phyloP scores from a whole-genome alignment of 2,888 invertebrate species.

The Gastracanthus pulcherrimus region DNA sequence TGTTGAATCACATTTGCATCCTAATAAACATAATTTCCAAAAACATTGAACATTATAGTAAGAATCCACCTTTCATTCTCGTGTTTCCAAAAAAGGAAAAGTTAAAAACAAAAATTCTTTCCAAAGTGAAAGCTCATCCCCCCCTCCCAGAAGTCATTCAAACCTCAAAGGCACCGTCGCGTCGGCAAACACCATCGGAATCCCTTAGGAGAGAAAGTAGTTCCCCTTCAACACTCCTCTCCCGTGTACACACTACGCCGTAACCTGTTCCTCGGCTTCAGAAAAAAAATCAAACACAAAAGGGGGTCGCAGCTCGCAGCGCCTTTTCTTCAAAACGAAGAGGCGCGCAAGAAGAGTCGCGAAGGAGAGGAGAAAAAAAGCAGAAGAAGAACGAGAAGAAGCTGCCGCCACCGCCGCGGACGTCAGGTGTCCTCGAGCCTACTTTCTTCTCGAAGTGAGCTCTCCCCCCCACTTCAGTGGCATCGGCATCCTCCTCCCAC shows the following conservation, averaged over 20 bases:
- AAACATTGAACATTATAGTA: background rate
- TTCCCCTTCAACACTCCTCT: background rate
- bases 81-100: background rate
- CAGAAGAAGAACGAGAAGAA: background rate
- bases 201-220: conserved; percentile 53
- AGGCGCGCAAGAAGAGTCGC: background rate
- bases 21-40: background rate
- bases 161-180: conserved; percentile 32
- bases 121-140: conserved; percentile 48
- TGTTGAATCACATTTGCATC: too few relatives aligned
- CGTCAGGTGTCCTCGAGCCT: conserved; percentile 69
- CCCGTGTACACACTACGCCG: background rate
- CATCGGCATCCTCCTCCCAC: conserved; percentile 61
- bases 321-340: background rate
- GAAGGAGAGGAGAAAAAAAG: conserved; percentile 6
- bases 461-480: conserved; percentile 66
- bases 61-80: background rate
- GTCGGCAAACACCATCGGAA: background rate
- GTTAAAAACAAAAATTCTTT: conserved; percentile 21
- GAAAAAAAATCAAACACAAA: conserved; percentile 25
- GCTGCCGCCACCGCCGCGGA: too few relatives aligned
- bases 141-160: conserved; percentile 14
- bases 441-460: conserved; percentile 72
- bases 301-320: conserved; percentile 19
- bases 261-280: conserved; percentile 5